phyloP scores from a whole-genome alignment of 1,140 invertebrate species.

The Andricus grossulariae region DNA sequence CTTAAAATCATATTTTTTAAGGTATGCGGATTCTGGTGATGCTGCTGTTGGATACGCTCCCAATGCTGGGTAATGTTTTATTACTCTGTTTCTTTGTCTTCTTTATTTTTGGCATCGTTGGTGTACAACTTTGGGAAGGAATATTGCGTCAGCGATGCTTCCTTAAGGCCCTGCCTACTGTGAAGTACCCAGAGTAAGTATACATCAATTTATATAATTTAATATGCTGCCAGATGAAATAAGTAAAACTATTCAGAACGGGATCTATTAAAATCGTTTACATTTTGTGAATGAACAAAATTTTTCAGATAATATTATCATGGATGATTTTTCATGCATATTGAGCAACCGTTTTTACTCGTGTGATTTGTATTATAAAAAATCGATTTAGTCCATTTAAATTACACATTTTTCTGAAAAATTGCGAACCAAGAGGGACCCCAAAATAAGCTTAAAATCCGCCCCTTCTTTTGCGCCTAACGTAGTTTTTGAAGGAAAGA shows the following conservation, averaged over 20 bases:
- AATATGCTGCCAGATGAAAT: not conserved
- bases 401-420: too few species aligned
- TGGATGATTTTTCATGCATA: too few species aligned
- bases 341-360: too few species aligned
- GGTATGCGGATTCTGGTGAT: conserved; percentile 99
- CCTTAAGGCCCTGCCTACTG: conserved; percentile 81
- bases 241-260: not conserved
- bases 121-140: conserved; percentile 99
- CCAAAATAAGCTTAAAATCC: too few species aligned
- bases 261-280: too few species aligned
- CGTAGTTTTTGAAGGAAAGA: too few species aligned
- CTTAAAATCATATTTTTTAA: conserved; percentile 68
- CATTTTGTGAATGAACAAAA: too few species aligned
- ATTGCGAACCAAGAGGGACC: too few species aligned
- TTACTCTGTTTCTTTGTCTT: conserved; percentile 99
- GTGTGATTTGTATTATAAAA: too few species aligned
- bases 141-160: conserved; percentile 96
- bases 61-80: conserved; percentile 99
- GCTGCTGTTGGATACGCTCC: conserved; percentile 98
- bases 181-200: conserved; percentile 86
- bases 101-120: conserved; percentile 99
- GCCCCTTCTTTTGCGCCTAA: too few species aligned
- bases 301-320: too few species aligned
- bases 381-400: too few species aligned
- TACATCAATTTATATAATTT: conserved; percentile 35